A percentile compares a stretch with the other conserved stretches of the same genome.
Evolutionary conservation across 2,113 vertebrate species (phyloP).

Genomic region (Myiagra hebetior): DNA sequence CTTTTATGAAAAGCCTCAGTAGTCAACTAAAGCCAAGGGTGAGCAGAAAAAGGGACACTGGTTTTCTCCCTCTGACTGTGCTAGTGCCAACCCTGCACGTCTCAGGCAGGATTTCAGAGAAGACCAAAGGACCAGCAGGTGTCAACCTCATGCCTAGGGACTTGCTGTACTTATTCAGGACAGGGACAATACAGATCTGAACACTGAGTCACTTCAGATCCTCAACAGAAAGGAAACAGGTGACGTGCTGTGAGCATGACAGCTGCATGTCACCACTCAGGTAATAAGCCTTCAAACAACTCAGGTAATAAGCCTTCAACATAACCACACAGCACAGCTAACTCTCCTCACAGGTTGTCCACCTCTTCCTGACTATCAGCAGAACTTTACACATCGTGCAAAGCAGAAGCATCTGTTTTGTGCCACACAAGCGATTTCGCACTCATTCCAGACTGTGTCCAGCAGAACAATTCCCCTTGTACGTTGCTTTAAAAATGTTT

Average conservation of each 20-base stretch:
- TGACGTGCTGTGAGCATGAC: neutral
- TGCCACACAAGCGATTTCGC: fast-evolving
- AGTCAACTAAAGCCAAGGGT: neutral
- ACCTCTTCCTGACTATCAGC: neutral
- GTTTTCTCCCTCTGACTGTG: neutral
- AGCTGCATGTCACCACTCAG: neutral
- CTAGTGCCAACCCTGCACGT: neutral
- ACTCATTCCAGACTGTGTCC: neutral
- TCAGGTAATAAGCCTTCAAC: neutral
- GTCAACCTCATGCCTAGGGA: neutral
- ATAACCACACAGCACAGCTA: neutral
- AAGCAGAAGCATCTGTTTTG: neutral
- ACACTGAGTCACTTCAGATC: neutral
- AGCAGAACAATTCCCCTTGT: neutral
- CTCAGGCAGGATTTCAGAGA: neutral
- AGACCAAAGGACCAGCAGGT: neutral
- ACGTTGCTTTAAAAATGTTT: neutral
- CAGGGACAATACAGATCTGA: neutral
- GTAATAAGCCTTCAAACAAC: neutral
- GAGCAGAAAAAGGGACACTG: neutral
- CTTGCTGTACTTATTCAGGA: neutral
- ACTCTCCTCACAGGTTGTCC: neutral
- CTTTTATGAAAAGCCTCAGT: neutral
- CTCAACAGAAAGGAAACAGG: neutral
- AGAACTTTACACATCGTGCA: neutral